Base-by-base conservation (phyloP, 2,888 invertebrate genomes). In the Calliphora vomitoria region DNA sequence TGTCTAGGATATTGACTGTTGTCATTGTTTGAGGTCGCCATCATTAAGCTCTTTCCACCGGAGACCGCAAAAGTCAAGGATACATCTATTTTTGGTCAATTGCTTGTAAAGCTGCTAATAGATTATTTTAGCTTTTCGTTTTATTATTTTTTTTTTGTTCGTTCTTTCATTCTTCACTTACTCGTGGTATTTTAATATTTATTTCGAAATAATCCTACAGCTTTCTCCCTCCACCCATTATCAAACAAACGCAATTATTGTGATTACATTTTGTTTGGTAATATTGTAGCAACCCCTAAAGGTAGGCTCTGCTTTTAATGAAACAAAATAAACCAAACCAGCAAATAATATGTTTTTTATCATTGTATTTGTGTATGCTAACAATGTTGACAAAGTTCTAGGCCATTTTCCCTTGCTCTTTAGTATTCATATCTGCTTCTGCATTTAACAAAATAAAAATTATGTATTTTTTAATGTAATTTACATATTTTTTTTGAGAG, bases 1-100 rank as follows among this genome's bases (percentile, higher is more conserved):
- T 87, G 74, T 78, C 76, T 89, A 89, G 90, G 90, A 90, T 91
- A 88, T 90, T 91, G 90, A 89, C 90, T 90, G 89, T 90, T 89
- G 88, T 66, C 89, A 89, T 90, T 89, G 89, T 85, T 87, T 87
- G 82, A 86, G 89, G 88, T 85, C 89, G 87, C 87, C 78, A 64
- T 85, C 68, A 55, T 64, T 82, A 80, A 75, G 20, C 72, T 60
- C 35, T 35, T 68, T 41, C 68, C 75, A 75, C 69, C 25, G 13
- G 11, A 58, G 58, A 64, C 68, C 47, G 38, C 87, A 82, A 85
- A 87, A 87, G 85, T 87, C 87, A 87, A 87, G 87, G 87, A 85
- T 85, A 78, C 55, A 60, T 82, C 75, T 85, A 87, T 87, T 82
- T 82, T 75, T 82, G 85, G 74, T 85, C 75, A 82, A 82, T 71